These are phyloP conservation scores for Nibea albiflora DNA, from an alignment of 2,113 vertebrate genomes.

Conservation along the genomic window DNA sequence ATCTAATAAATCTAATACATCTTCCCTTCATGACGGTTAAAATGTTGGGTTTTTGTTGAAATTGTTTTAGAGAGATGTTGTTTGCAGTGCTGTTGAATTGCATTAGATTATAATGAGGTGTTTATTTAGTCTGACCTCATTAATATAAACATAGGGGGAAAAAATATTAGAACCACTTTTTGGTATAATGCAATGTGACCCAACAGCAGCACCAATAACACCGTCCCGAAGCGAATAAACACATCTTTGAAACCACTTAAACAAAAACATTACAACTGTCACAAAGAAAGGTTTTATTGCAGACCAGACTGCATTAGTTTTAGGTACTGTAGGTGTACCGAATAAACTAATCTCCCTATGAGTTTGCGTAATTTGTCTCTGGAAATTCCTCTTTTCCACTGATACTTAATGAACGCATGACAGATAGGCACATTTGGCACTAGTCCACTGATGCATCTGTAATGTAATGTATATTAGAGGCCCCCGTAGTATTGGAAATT, in stretches of 20 bases:
- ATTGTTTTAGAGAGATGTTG: background rate
- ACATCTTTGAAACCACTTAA: background rate
- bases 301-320: background rate
- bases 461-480: conserved; percentile 16
- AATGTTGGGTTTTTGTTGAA: background rate
- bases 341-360: background rate
- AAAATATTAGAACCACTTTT: background rate
- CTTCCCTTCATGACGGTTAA: background rate
- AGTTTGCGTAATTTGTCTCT: background rate
- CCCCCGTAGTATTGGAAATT: conserved; percentile 17
- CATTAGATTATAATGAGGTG: background rate
- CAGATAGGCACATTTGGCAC: conserved; percentile 29
- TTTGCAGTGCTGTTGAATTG: background rate
- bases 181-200: background rate
- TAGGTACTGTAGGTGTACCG: background rate
- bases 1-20: too few species aligned
- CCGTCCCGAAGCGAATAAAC: background rate
- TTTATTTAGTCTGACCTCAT: background rate
- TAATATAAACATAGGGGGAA: background rate
- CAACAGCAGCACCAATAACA: background rate
- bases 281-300: background rate
- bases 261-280: background rate
- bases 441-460: conserved; percentile 14
- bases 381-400: background rate
- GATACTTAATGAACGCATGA: conserved; percentile 13